A percentile compares a stretch with the other conserved stretches of the same genome.
phyloP scores from a whole-genome alignment of 2,888 invertebrate species.

The Dryocosmus kuriphilus region DNA sequence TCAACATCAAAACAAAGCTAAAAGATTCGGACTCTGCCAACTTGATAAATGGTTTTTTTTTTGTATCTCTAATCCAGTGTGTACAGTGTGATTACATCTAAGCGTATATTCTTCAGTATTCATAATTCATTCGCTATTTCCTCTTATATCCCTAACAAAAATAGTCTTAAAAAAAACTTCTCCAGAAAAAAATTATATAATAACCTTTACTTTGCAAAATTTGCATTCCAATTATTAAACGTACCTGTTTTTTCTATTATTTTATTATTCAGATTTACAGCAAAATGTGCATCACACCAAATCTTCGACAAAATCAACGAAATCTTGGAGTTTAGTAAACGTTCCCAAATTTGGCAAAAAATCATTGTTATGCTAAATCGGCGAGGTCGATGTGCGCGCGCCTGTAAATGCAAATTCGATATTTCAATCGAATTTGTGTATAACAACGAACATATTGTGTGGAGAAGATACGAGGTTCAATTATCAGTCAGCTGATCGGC shows the following conservation, averaged over 20 bases:
- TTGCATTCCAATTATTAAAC: neutral
- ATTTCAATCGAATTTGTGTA: neutral
- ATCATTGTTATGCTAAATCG: neutral
- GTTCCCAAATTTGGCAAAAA: neutral
- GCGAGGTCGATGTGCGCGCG: neutral
- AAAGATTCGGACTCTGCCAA: no score
- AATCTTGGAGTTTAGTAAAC: neutral
- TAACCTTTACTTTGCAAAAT: no score
- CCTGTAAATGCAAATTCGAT: conserved; percentile 4
- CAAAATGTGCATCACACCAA: neutral
- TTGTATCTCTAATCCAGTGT: no score
- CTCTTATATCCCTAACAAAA: no score
- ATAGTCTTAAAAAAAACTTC: no score
- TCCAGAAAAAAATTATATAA: no score
- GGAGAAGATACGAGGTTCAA: conserved; percentile 7
- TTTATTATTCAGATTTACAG: neutral
- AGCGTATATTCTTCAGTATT: no score
- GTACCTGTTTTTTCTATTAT: neutral
- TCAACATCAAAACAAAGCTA: no score
- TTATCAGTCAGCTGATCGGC: conserved; percentile 31
- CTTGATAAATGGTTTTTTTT: no score
- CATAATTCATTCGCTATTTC: no score
- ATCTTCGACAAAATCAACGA: neutral
- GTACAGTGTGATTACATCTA: no score
- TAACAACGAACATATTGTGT: neutral